A percentile compares a stretch with the other conserved stretches of the same genome.
These are phyloP conservation scores for Astreopora myriophthalma DNA, from an alignment of 64 coral and sea anemone species.

Conservation along the genomic window DNA sequence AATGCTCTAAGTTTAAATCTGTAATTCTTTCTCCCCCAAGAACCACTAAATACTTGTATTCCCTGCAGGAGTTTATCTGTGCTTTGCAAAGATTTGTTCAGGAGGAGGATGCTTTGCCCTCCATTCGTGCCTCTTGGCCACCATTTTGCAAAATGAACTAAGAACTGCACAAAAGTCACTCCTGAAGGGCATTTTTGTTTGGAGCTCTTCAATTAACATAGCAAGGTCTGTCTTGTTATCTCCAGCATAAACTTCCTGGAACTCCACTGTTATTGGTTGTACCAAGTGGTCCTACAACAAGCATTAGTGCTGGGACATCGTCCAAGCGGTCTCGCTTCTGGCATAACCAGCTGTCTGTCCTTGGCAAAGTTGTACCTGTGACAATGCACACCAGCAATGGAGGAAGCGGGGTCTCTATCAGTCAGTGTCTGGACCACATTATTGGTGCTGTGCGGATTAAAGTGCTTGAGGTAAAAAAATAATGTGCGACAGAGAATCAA, in stretches of 20 bases:
- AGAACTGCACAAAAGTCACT: too few relatives aligned
- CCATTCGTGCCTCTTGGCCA: too few relatives aligned
- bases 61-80: too few relatives aligned
- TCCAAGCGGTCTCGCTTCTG: constrained; percentile 95
- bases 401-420: constrained; percentile 94
- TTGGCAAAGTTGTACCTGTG: constrained; percentile 97
- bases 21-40: too few relatives aligned
- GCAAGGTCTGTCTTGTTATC: background rate
- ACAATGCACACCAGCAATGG: constrained; percentile 99
- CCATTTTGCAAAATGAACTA: too few relatives aligned
- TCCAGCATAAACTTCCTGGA: constrained; percentile 91
- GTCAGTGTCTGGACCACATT: constrained; percentile 98
- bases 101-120: too few relatives aligned
- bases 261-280: constrained; percentile 93
- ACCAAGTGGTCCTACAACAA: constrained; percentile 98
- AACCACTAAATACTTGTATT: too few relatives aligned
- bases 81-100: too few relatives aligned
- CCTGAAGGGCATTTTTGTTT: too few relatives aligned
- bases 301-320: constrained; percentile 83
- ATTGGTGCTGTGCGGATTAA: constrained; percentile 97
- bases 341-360: constrained; percentile 96
- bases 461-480: constrained; percentile 95
- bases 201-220: background rate
- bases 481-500: too few relatives aligned
- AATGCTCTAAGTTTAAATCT: too few relatives aligned